Evolutionary conservation across 2,888 invertebrate genomes (phyloP), one percentile per base, ranked within the genome.

Genomic region (Spialia ferax): DNA sequence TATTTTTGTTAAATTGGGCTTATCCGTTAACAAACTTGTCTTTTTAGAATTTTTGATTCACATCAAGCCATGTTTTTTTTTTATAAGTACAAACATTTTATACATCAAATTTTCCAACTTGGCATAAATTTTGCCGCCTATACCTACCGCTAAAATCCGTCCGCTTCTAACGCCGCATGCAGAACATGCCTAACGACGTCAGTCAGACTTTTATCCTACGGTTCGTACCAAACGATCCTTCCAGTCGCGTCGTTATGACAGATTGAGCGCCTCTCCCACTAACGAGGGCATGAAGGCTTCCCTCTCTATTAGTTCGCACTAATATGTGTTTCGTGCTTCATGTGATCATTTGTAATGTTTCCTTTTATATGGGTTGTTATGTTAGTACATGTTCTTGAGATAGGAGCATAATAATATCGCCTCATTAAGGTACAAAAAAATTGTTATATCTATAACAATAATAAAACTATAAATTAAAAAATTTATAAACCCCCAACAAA

Each of bases 241-340:
- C 57, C 35, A 35, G 57, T 57, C 35, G 57, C 35, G 63, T 50
- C 64, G 57, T 64, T 64, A 64, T 50, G 56, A 57, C 64, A 64
- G 64, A 64, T 64, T 64, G 64, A 64, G 50, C 64, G 22, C 29
- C 55, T 29, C 55, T 59, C n/a, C 57, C 65, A 52, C 50, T 59
- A 52, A 65, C 26, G 65, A 52, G 65, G 50, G 38, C 50, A 32
- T 50, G 35, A 59, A 38, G 38, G 57, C 57, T 65, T 23, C 45
- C 48, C 48, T 59, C 57, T 65, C 65, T 65, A 59, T 65, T 65
- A 65, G 50, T 65, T 50, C 57, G 26, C 32, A 18, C 63, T 55
- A 35, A 63, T 54, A 11, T 45, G 20, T 50, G 48, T 48, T 20
- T 48, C 20, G 50, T 52, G 22, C 13, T 48, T 48, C 10, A 48